These are phyloP conservation scores for Myripristis murdjan DNA, from an alignment of 2,797 vertebrate genomes.

Conservation along the genomic window DNA sequence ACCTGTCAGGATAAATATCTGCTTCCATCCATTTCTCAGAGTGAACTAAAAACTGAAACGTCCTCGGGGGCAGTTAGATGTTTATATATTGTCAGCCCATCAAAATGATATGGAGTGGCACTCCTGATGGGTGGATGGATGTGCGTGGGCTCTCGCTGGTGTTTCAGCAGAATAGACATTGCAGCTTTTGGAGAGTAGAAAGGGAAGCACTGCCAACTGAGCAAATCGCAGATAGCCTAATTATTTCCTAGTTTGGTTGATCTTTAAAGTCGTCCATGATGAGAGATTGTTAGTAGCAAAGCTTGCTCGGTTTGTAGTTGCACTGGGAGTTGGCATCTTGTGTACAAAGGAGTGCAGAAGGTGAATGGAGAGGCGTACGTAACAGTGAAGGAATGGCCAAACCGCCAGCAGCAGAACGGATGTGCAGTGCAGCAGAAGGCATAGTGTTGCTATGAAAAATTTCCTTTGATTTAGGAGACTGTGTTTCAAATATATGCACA, in stretches of 20 bases:
- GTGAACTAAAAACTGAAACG: conserved; percentile 28
- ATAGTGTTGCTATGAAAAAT: conserved; percentile 30
- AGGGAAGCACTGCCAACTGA: conserved; percentile 14
- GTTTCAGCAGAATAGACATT: conserved; percentile 25
- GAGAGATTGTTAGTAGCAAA: conserved; percentile 36
- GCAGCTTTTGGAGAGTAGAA: conserved; percentile 21
- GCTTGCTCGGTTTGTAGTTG: conserved; percentile 45
- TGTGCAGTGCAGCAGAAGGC: conserved; percentile 42
- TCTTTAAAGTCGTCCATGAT: conserved; percentile 27
- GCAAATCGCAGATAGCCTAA: conserved; percentile 38
- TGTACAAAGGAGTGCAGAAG: conserved; percentile 47
- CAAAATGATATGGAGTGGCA: conserved; percentile 34
- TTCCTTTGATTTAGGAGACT: conserved; percentile 54
- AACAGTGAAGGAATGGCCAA: conserved; percentile 46
- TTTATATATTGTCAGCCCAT: conserved; percentile 50
- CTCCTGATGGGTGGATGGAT: conserved; percentile 36
- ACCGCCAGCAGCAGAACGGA: conserved; percentile 45
- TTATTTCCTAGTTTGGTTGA: conserved; percentile 22
- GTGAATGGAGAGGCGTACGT: conserved; percentile 51
- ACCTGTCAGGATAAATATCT: conserved; percentile 35
- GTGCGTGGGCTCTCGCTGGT: conserved; percentile 39
- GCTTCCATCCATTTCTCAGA: conserved; percentile 4
- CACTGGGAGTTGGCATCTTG: conserved; percentile 38
- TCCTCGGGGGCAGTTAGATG: conserved; percentile 24
- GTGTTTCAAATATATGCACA: not conserved